Evolutionary conservation across 2,888 invertebrate genomes (phyloP).

Genomic region (Alloscopus bannaensis): DNA sequence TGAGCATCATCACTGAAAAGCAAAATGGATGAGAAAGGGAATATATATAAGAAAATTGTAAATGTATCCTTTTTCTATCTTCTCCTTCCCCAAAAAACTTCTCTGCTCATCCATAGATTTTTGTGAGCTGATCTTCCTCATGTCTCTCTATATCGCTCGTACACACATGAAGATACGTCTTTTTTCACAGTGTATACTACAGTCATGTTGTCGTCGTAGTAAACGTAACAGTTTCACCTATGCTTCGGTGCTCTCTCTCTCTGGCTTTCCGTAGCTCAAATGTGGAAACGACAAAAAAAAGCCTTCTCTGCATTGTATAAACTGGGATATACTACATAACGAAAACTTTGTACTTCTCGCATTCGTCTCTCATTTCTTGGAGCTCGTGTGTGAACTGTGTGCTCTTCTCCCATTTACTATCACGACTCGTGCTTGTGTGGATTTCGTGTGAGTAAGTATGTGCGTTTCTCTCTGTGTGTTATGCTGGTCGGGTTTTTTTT

Average conservation of each 20-base stretch:
- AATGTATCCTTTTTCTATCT: slow-evolving; percentile 42
- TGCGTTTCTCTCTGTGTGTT: slow-evolving; percentile 26
- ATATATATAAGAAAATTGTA: slow-evolving; percentile 38
- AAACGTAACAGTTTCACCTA: slow-evolving; percentile 41
- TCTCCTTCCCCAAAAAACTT: slow-evolving; percentile 16
- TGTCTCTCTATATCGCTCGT: slow-evolving; percentile 16
- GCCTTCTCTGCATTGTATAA: no score
- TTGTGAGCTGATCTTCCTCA: neutral
- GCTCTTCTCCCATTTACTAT: slow-evolving; percentile 29
- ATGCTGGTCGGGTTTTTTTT: neutral
- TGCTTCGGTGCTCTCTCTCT: no score
- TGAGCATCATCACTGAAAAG: slow-evolving; percentile 30
- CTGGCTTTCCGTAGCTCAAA: no score
- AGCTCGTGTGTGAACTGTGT: slow-evolving; percentile 59
- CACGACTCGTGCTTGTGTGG: slow-evolving; percentile 45
- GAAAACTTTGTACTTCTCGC: neutral
- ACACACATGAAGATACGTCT: slow-evolving; percentile 9
- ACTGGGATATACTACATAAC: no score
- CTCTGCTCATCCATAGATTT: neutral
- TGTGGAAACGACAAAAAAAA: no score
- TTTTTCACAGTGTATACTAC: slow-evolving; percentile 4
- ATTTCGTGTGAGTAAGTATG: slow-evolving; percentile 27
- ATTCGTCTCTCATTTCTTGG: slow-evolving; percentile 2
- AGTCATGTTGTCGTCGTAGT: slow-evolving; percentile 24
- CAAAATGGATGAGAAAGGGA: neutral